Evolutionary conservation across 2,797 vertebrate species (phyloP).

Genomic region (Pangasius sanitwongsei): DNA sequence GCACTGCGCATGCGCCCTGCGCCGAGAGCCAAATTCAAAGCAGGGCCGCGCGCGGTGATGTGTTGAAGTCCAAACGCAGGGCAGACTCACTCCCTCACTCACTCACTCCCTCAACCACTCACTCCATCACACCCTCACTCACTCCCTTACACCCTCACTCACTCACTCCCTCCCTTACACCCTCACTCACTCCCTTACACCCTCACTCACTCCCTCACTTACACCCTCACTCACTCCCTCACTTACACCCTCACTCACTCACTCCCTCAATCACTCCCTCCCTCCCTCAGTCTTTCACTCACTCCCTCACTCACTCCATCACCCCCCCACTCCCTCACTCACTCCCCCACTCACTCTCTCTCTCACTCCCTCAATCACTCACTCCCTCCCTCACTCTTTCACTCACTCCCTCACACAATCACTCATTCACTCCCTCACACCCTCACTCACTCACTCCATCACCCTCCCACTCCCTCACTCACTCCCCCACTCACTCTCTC

Average conservation of each 20-base stretch:
- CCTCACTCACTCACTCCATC: not conserved
- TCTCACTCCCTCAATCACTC: too few relatives aligned
- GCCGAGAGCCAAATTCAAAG: constrained; percentile 94
- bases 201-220: not conserved
- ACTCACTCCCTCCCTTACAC: not conserved
- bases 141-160: not conserved
- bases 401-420: not conserved
- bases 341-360: not conserved
- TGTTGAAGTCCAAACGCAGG: not conserved
- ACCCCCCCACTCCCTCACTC: not conserved
- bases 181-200: not conserved
- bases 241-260: not conserved
- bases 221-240: too few relatives aligned
- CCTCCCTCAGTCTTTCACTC: not conserved
- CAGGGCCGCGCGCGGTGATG: constrained; percentile 34
- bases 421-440: not conserved
- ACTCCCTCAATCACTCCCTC: not conserved
- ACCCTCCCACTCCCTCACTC: not conserved
- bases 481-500: not conserved
- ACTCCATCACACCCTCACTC: too few relatives aligned
- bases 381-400: fast-evolving
- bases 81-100: too few relatives aligned
- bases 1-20: constrained; percentile 89
- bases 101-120: not conserved
- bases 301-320: not conserved